Percentiles rank a stretch among this genome's conserved stretches.
phyloP scores from a whole-genome alignment of 2,888 invertebrate genomes.

The Hofmannophila pseudospretella region DNA sequence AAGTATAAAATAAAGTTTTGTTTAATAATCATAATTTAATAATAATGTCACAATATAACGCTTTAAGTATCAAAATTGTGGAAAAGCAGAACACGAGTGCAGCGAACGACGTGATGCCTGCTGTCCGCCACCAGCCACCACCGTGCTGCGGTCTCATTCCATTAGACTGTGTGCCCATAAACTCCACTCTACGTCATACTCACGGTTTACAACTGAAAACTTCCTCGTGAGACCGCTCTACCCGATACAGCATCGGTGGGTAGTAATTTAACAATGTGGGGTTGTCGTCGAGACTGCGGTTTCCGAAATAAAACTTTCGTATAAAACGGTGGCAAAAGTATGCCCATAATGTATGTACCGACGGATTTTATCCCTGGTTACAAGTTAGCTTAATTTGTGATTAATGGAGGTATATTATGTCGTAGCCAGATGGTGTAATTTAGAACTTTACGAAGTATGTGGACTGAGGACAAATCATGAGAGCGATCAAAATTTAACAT shows the following conservation, averaged over 20 bases:
- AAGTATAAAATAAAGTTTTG: no score
- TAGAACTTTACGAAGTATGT: no score
- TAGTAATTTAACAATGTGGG: background rate
- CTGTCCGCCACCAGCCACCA: background rate
- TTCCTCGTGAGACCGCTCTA: conserved; percentile 7
- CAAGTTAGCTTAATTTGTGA: no score
- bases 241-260: background rate
- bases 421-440: no score
- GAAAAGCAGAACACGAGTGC: conserved; percentile 6
- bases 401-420: no score
- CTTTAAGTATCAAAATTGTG: background rate
- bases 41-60: no score
- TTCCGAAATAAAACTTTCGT: conserved; percentile 15
- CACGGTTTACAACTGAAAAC: conserved; percentile 10
- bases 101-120: conserved; percentile 9
- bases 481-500: no score
- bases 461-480: no score
- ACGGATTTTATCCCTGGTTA: no score
- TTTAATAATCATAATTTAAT: no score
- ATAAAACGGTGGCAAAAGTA: no score
- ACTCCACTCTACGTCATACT: conserved; percentile 10
- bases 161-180: conserved; percentile 13
- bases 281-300: background rate
- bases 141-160: conserved; percentile 14
- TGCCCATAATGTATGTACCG: no score